Evolutionary conservation across 2,113 vertebrate genomes (phyloP).

Genomic region (Fregata magnificens): DNA sequence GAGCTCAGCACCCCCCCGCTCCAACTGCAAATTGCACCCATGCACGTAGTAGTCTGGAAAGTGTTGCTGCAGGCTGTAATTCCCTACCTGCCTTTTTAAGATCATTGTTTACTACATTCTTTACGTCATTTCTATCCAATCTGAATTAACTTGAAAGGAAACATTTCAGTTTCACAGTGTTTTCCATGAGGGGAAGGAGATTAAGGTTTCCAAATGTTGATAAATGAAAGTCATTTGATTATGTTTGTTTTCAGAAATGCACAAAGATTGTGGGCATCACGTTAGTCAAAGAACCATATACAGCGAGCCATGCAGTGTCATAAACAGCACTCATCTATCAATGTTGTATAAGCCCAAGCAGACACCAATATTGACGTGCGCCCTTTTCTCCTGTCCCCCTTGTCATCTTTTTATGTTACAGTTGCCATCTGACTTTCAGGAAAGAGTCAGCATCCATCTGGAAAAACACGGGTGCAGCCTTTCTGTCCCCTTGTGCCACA

Average conservation of each 20-base stretch:
- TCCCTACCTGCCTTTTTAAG: neutral
- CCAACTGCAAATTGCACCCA: neutral
- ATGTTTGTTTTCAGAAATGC: neutral
- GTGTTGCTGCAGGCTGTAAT: neutral
- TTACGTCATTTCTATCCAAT: neutral
- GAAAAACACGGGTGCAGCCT: conserved; percentile 83
- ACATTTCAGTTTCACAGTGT: neutral
- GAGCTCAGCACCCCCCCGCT: neutral
- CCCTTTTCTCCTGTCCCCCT: neutral
- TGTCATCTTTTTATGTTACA: conserved; percentile 52
- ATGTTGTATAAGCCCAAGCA: neutral
- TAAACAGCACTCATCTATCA: neutral
- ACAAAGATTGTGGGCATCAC: neutral
- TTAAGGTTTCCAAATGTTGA: neutral
- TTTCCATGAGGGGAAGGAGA: neutral
- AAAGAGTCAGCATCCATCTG: conserved; percentile 87
- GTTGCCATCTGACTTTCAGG: conserved; percentile 90
- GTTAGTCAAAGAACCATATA: neutral
- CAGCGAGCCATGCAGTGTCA: neutral
- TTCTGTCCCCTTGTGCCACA: conserved; percentile 78
- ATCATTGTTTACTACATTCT: neutral
- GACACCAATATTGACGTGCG: neutral
- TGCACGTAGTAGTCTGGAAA: neutral
- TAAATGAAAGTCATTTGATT: neutral
- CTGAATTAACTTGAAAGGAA: neutral